These are phyloP conservation scores for Drosophila basisetae DNA, from an alignment of 2,888 invertebrate genomes.

Conservation along the genomic window DNA sequence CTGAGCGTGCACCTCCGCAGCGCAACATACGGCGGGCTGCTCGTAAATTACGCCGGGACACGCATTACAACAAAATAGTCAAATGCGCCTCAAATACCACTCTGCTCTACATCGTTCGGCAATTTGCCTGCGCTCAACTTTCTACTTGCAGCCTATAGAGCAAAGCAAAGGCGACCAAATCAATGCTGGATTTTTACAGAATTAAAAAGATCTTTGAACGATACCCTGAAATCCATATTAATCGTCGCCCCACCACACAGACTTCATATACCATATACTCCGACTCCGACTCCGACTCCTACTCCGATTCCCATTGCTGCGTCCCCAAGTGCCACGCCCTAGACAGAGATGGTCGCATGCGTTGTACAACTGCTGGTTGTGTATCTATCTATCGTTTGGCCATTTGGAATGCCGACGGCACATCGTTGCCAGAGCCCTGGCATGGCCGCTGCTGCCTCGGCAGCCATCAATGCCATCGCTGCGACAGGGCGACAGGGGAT, in stretches of 20 bases:
- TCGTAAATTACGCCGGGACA: conserved; percentile 72
- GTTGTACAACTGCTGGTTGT: conserved; percentile 52
- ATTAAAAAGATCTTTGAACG: conserved; percentile 50
- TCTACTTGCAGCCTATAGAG: not conserved
- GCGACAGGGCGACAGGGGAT: not conserved
- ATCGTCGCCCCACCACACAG: conserved; percentile 53
- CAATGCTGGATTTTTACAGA: conserved; percentile 29
- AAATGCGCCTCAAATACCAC: conserved; percentile 49
- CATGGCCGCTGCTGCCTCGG: conserved; percentile 55
- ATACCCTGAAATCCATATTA: conserved; percentile 63
- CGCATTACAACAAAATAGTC: conserved; percentile 65
- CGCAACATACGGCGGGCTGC: conserved; percentile 64
- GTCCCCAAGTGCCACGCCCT: conserved; percentile 65
- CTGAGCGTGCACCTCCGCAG: conserved; percentile 51
- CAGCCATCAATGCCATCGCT: conserved; percentile 57
- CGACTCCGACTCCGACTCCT: conserved; percentile 3
- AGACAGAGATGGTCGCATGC: conserved; percentile 50
- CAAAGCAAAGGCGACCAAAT: not conserved
- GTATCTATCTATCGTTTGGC: conserved; percentile 58
- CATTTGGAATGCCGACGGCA: conserved; percentile 71
- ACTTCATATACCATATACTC: not conserved
- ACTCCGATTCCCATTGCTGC: conserved; percentile 5
- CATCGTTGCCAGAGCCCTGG: conserved; percentile 15
- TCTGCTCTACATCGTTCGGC: conserved; percentile 36
- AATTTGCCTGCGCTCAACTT: conserved; percentile 52